phyloP scores from a whole-genome alignment of 2,888 invertebrate genomes.

The Craniophora ligustri region DNA sequence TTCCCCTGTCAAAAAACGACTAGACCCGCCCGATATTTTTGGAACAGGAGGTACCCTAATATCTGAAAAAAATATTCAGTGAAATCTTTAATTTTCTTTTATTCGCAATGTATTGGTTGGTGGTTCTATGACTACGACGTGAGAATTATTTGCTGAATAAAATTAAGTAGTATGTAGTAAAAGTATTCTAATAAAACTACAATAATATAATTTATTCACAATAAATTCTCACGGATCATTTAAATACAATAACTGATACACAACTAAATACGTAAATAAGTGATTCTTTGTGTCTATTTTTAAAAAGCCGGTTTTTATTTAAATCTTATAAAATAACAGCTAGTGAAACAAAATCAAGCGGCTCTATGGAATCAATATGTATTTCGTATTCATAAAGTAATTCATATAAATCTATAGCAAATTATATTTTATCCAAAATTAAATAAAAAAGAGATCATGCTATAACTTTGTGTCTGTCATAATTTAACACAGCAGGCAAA shows the following conservation, averaged over 20 bases:
- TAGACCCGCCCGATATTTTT: conserved; percentile 46
- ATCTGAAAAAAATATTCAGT: conserved; percentile 52
- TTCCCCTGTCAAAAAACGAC: conserved; percentile 71
- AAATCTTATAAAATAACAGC: no score
- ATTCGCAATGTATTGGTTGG: not conserved
- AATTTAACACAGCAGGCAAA: conserved; percentile 39
- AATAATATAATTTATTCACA: not conserved
- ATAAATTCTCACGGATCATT: conserved; percentile 13
- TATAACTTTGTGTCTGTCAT: conserved; percentile 2
- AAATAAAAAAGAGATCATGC: conserved; percentile 3
- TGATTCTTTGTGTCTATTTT: no score
- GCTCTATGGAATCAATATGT: not conserved
- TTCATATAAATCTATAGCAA: not conserved
- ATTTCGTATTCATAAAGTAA: conserved; percentile 7
- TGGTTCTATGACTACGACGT: not conserved
- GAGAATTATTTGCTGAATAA: conserved; percentile 4
- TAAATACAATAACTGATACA: not conserved
- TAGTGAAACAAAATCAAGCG: conserved; percentile 18
- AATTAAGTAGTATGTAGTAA: no score
- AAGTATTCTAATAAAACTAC: not conserved
- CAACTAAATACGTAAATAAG: not conserved
- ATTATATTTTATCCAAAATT: conserved; percentile 1
- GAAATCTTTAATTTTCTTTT: not conserved
- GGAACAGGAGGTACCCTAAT: conserved; percentile 61
- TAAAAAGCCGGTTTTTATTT: no score